Evolutionary conservation across 2,113 vertebrate species (phyloP).

Genomic region (Cyanoramphus novaezelandiae): DNA sequence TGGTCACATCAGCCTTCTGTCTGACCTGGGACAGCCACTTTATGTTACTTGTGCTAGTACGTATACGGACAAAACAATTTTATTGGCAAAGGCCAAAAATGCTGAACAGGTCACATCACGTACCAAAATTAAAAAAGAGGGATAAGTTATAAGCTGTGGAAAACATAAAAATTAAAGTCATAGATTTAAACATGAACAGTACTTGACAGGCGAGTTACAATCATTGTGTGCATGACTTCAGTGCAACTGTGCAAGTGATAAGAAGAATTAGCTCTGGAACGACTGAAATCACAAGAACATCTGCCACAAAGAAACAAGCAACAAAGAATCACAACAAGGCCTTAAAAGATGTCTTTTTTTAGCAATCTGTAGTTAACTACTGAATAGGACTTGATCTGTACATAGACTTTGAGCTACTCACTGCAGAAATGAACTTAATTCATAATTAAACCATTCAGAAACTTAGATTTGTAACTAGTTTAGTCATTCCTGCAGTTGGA

Average conservation of each 20-base stretch:
- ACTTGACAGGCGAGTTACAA: background rate
- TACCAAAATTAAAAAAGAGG: background rate
- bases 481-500: background rate
- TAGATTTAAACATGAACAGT: background rate
- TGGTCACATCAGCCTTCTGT: background rate
- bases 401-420: background rate
- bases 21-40: background rate
- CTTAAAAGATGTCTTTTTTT: constrained; percentile 21
- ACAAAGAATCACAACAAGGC: background rate
- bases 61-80: background rate
- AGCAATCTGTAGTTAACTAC: constrained; percentile 2
- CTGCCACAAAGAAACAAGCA: constrained; percentile 14
- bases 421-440: constrained; percentile 1
- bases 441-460: constrained; percentile 16
- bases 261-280: constrained; percentile 3
- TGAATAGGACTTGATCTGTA: constrained; percentile 20
- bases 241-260: background rate
- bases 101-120: background rate
- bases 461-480: background rate
- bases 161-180: background rate
- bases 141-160: background rate
- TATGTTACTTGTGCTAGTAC: background rate
- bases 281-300: constrained; percentile 28
- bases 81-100: background rate
- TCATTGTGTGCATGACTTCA: background rate